These are phyloP conservation scores for Parnassius glacialis DNA, from an alignment of 2,888 invertebrate genomes.

Conservation along the genomic window DNA sequence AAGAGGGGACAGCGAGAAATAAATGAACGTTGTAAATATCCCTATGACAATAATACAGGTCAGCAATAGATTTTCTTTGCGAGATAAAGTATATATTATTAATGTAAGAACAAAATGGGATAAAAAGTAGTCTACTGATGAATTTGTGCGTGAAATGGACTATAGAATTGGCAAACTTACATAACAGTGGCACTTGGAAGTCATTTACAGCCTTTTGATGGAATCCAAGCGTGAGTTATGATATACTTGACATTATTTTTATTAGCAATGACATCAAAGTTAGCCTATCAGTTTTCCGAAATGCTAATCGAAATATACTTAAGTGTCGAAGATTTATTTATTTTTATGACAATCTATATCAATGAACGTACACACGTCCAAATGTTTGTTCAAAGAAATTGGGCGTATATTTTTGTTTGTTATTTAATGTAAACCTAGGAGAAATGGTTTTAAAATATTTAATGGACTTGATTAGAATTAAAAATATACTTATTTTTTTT, in stretches of 20 bases:
- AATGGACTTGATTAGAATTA: too few relatives aligned
- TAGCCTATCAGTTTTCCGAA: conserved; percentile 2
- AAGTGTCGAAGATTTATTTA: neutral
- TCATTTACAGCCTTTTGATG: conserved; percentile 34
- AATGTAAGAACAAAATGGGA: conserved; percentile 77
- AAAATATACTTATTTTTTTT: too few relatives aligned
- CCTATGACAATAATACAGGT: conserved; percentile 81
- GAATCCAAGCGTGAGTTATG: conserved; percentile 31
- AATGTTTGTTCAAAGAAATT: too few relatives aligned
- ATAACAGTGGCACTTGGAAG: conserved; percentile 36
- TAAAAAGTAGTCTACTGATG: conserved; percentile 62
- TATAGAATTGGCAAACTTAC: conserved; percentile 54
- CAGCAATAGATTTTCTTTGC: conserved; percentile 76
- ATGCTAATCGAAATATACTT: neutral
- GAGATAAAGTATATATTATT: conserved; percentile 74
- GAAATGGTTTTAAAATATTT: too few relatives aligned
- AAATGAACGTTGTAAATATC: conserved; percentile 79
- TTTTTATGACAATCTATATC: neutral
- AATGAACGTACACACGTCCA: too few relatives aligned
- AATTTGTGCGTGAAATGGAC: conserved; percentile 58
- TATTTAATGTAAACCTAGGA: too few relatives aligned
- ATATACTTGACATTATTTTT: conserved; percentile 27
- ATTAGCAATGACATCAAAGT: conserved; percentile 10
- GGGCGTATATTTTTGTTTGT: too few relatives aligned
- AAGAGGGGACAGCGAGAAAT: conserved; percentile 78